Evolutionary conservation across 2,888 invertebrate species (phyloP).

Genomic region (Hypolimnas misippus): DNA sequence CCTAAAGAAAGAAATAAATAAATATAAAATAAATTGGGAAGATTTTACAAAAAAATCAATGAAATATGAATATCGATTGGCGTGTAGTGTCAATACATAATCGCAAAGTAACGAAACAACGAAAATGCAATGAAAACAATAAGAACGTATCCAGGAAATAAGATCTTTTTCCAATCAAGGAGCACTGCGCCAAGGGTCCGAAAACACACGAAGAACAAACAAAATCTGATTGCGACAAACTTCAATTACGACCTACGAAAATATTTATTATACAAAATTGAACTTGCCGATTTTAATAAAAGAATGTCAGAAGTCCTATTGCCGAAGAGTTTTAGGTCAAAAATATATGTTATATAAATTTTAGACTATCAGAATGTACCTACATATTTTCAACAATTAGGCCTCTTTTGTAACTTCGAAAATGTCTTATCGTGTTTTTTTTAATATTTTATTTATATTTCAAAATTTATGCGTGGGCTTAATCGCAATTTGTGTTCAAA

Average conservation of each 20-base stretch:
- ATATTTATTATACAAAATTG: constrained; percentile 1
- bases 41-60: no score
- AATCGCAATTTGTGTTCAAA: no score
- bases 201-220: constrained; percentile 7
- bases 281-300: not conserved
- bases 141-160: constrained; percentile 3
- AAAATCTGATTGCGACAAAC: not conserved
- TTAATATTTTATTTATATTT: no score
- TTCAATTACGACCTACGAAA: not conserved
- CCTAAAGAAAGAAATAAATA: no score
- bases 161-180: constrained; percentile 13
- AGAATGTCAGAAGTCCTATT: not conserved
- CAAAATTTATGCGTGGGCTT: no score
- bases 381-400: no score
- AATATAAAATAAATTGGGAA: no score
- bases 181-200: not conserved
- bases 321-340: not conserved
- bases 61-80: no score
- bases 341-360: not conserved
- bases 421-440: no score
- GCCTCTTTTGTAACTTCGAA: no score
- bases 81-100: not conserved
- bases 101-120: not conserved
- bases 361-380: no score
- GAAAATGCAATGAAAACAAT: not conserved